These are phyloP conservation scores for Drosophila teissieri DNA, from an alignment of 1,140 invertebrate species.

Conservation along the genomic window DNA sequence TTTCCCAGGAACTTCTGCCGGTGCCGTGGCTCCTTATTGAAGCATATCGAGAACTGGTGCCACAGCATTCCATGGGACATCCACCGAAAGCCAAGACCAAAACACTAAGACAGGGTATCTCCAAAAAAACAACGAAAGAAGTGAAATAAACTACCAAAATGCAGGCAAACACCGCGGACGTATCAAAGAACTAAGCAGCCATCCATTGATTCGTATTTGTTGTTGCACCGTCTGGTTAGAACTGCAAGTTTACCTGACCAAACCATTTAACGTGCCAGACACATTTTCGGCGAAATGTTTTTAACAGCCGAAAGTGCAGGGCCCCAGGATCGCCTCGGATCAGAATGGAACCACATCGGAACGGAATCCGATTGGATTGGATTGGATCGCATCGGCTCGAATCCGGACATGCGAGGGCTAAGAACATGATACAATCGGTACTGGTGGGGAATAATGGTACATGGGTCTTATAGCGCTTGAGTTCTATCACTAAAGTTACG, in stretches of 20 bases:
- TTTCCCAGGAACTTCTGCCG: constrained; percentile 78
- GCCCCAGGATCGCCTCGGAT: constrained; percentile 30
- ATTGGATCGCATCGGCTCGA: constrained; percentile 18
- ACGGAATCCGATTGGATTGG: constrained; percentile 17
- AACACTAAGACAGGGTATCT: constrained; percentile 10
- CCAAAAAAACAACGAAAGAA: constrained; percentile 2
- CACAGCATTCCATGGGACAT: constrained; percentile 82
- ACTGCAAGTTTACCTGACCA: constrained; percentile 75
- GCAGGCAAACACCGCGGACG: constrained; percentile 67
- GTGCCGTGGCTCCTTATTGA: constrained; percentile 68
- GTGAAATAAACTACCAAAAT: constrained; percentile 30
- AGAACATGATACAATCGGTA: constrained; percentile 26
- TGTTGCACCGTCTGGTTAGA: constrained; percentile 80
- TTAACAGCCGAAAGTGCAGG: constrained; percentile 71
- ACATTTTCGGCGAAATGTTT: constrained; percentile 82
- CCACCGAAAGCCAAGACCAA: constrained; percentile 57
- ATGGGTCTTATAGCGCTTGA: too few relatives aligned
- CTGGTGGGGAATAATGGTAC: neutral
- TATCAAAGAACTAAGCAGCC: constrained; percentile 76
- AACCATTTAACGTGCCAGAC: constrained; percentile 81
- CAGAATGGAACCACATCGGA: constrained; percentile 9
- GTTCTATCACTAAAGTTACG: neutral
- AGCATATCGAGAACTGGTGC: constrained; percentile 78
- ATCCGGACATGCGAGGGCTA: constrained; percentile 60
- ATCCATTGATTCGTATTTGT: constrained; percentile 76